These are phyloP conservation scores for Danio jaintianensis DNA, from an alignment of 2,797 vertebrate species.

Conservation along the genomic window DNA sequence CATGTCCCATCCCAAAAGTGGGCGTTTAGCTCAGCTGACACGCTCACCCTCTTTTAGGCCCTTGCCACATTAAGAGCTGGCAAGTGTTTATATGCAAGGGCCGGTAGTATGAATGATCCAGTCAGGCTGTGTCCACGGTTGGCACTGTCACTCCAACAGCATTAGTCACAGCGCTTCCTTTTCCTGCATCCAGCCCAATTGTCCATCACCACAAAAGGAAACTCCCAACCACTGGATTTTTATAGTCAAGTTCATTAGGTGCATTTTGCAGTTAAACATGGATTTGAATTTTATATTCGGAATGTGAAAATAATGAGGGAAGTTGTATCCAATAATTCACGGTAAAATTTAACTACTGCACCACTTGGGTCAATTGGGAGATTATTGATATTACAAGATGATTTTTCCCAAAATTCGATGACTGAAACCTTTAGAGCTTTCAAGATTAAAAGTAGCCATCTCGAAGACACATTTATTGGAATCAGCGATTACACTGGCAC, in stretches of 20 bases:
- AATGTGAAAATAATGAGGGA: background rate
- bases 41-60: background rate
- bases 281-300: background rate
- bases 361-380: no score
- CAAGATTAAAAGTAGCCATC: no score
- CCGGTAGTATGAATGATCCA: slow-evolving; percentile 39
- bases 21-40: slow-evolving; percentile 22
- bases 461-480: no score
- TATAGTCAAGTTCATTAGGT: background rate
- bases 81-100: background rate
- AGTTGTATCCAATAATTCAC: no score
- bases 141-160: slow-evolving; percentile 35
- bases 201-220: slow-evolving; percentile 32
- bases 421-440: no score
- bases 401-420: no score
- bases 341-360: no score
- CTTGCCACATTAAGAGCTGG: background rate
- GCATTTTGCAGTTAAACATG: slow-evolving; percentile 12
- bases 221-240: slow-evolving; percentile 22
- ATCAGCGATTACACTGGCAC: no score
- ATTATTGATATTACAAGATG: no score
- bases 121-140: slow-evolving; percentile 24
- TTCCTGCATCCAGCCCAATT: slow-evolving; percentile 24
- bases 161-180: slow-evolving; percentile 51
- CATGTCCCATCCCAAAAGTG: slow-evolving; percentile 34